Conservation (phyloP, 2,113 vertebrate genomes). For the Crotalus helleri region DNA sequence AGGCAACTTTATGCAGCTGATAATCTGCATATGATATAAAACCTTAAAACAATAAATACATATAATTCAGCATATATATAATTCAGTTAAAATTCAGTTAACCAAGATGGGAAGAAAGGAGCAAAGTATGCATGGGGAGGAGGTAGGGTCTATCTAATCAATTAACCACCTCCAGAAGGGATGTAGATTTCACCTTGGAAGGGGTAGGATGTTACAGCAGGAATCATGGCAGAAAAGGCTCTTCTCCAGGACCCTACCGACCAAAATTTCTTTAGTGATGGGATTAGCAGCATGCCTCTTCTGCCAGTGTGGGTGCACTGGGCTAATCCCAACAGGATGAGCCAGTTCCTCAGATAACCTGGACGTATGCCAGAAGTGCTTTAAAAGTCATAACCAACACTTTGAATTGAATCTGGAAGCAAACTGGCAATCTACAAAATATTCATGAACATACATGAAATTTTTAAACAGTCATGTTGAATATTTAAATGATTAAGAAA, state of each 20-base stretch:
- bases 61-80: not conserved
- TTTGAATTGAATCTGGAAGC: not conserved
- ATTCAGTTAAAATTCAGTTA: not conserved
- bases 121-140: not conserved
- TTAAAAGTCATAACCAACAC: not conserved
- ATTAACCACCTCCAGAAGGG: not conserved
- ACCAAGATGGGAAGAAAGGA: not conserved
- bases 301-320: not conserved
- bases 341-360: not conserved
- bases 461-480: not conserved
- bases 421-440: not conserved
- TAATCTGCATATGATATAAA: not conserved
- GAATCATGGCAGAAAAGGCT: not conserved
- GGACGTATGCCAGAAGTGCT: not conserved
- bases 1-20: not conserved
- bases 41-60: not conserved
- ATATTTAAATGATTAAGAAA: not conserved
- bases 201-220: not conserved
- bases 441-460: not conserved
- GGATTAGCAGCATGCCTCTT: not conserved
- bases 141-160: not conserved
- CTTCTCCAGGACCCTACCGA: not conserved
- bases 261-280: not conserved
- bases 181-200: not conserved
- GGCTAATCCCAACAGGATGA: not conserved